Base-by-base conservation (phyloP, 2,113 vertebrate genomes). In the Oxyruncus cristatus region DNA sequence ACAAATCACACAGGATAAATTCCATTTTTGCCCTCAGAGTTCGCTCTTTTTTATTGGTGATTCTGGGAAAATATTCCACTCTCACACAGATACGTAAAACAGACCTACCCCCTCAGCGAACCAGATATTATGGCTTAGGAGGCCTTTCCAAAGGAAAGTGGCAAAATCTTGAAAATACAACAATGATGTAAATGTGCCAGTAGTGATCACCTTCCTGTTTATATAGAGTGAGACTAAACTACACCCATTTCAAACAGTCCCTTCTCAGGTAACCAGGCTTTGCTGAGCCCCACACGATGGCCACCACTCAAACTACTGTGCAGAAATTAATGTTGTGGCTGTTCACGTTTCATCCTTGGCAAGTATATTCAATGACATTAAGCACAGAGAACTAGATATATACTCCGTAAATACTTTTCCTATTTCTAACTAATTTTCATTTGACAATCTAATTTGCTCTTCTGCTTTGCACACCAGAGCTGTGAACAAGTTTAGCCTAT, bases 401-500 rank as follows among this genome's bases (percentile, higher is more conserved):
- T 19, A 59, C n/a, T 65, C 63, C 89, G 62, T 32, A 93, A 89
- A 81, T 52, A 82, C 72, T 93, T 86, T 55, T 66, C 85, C 79
- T 81, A 56, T 88, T 95, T 88, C 63, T 61, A 75, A 30, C 37
- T 76, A 50, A 78, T 91, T 95, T 89, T 82, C 77, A 75, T 71
- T 65, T 93, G 86, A 86, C 83, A 84, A 88, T 52, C 52, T 79
- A 89, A 90, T 89, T 96, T 80, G 49, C 53, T 91, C 90, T 94
- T 84, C 80, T 96, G 42, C 92, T 88, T 91, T 89, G 65, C 63
- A 89, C 79, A 93, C 37, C 42, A 84, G 86, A 94, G 20, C 71
- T 84, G 79, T 44, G 39, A 85, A 78, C 32, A 80, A 89, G 88
- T 85, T 93, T 53, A 58, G 52, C 81, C 85, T 74, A 85, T 77